Conservation (phyloP, 2,888 invertebrate genomes). For the Tiphia femorata region DNA sequence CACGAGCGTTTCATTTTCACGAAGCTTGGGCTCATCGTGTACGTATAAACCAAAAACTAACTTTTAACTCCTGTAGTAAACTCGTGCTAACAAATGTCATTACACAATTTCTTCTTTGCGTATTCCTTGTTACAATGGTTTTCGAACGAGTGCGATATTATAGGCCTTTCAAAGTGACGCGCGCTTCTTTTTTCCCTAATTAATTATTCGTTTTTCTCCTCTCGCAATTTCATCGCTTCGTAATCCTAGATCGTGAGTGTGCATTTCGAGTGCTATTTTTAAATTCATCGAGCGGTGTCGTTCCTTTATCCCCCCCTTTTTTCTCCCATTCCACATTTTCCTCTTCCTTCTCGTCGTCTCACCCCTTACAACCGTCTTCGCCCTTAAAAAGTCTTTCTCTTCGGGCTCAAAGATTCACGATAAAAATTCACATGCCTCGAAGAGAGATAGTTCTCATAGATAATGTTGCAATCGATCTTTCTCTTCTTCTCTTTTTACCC, state of each 20-base stretch:
- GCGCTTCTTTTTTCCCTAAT: slow-evolving; percentile 11
- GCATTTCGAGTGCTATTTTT: slow-evolving; percentile 23
- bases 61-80: slow-evolving; percentile 48
- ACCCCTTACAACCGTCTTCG: too few relatives aligned
- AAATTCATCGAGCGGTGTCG: slow-evolving; percentile 26
- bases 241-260: slow-evolving; percentile 30
- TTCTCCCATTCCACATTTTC: background rate
- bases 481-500: too few relatives aligned
- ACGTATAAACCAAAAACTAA: slow-evolving; percentile 56
- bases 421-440: too few relatives aligned
- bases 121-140: slow-evolving; percentile 38
- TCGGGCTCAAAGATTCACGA: too few relatives aligned
- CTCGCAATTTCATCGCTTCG: background rate
- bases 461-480: too few relatives aligned
- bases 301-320: background rate
- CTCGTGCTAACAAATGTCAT: slow-evolving; percentile 59
- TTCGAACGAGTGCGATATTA: slow-evolving; percentile 43
- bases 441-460: too few relatives aligned
- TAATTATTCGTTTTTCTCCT: background rate
- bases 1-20: slow-evolving; percentile 21
- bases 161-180: slow-evolving; percentile 36
- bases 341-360: background rate
- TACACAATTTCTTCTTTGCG: slow-evolving; percentile 53
- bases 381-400: too few relatives aligned
- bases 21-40: slow-evolving; percentile 53